Percentiles rank a stretch among this genome's conserved stretches.
Conservation (phyloP, 2,113 vertebrate genomes). For the Thalassoma bifasciatum region DNA sequence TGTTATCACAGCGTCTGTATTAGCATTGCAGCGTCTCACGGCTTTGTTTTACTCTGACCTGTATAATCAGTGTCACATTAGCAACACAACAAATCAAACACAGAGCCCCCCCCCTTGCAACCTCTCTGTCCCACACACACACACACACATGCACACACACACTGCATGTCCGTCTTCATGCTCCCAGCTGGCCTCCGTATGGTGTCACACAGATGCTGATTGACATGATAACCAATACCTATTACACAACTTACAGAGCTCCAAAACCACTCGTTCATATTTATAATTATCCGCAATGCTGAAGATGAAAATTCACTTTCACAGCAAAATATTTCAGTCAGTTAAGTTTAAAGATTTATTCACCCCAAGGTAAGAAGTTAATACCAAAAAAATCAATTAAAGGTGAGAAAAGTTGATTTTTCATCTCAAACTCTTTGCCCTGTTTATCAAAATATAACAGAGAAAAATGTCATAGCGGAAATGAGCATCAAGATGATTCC, state of each 20-base stretch:
- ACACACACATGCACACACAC: conserved; percentile 32
- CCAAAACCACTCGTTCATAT: conserved; percentile 65
- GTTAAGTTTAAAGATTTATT: background rate
- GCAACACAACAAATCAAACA: conserved; percentile 99
- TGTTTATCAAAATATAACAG: background rate
- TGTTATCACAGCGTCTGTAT: conserved; percentile 89
- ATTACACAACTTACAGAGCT: conserved; percentile 92
- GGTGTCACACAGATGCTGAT: conserved; percentile 99
- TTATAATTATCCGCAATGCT: conserved; percentile 47
- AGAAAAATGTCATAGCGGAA: background rate
- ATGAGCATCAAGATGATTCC: background rate
- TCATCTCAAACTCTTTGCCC: no score
- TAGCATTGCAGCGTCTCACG: conserved; percentile 94
- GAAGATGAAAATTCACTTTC: conserved; percentile 37
- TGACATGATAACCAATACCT: conserved; percentile 99
- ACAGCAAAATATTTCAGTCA: background rate
- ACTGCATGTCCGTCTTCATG: conserved; percentile 79
- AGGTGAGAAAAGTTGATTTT: no score
- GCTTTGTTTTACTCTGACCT: conserved; percentile 99
- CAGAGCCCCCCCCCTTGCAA: conserved; percentile 89
- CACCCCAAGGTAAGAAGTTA: background rate
- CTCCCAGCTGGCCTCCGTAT: conserved; percentile 95
- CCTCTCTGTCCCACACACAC: conserved; percentile 34
- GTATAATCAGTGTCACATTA: conserved; percentile 99
- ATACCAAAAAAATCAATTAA: background rate